Conservation (phyloP, 2,888 invertebrate species). For the Rosalia funebris region DNA sequence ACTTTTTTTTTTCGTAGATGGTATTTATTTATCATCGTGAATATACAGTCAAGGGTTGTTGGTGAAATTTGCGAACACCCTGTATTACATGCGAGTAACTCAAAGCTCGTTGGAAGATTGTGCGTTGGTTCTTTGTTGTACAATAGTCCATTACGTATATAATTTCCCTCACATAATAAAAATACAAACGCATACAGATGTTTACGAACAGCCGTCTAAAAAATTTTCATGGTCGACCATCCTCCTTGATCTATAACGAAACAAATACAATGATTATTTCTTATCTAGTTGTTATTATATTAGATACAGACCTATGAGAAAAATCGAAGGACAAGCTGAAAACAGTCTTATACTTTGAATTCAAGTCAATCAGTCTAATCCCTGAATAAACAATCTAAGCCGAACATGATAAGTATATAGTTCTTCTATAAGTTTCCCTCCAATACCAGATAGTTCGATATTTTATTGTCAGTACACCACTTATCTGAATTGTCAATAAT, state of each 20-base stretch:
- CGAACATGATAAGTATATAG: background rate
- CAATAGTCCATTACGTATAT: too few relatives aligned
- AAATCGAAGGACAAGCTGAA: conserved; percentile 18
- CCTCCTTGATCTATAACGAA: conserved; percentile 48
- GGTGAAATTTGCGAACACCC: too few relatives aligned
- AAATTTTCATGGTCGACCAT: conserved; percentile 43
- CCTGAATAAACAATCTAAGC: background rate
- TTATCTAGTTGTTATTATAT: conserved; percentile 23
- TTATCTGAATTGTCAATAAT: too few relatives aligned
- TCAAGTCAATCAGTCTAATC: background rate
- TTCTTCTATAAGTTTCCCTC: too few relatives aligned
- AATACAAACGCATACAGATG: conserved; percentile 2
- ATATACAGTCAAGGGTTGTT: too few relatives aligned
- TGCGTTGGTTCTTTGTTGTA: too few relatives aligned
- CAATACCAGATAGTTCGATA: too few relatives aligned
- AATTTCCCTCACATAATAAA: conserved; percentile 1
- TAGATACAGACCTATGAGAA: conserved; percentile 13
- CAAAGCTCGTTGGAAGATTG: too few relatives aligned
- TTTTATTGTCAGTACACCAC: too few relatives aligned
- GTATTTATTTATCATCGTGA: too few relatives aligned
- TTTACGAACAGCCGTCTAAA: conserved; percentile 22
- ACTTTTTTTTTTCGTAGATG: too few relatives aligned
- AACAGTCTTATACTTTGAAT: conserved; percentile 4
- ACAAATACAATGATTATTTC: conserved; percentile 25
- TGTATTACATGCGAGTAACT: too few relatives aligned